Evolutionary conservation across 2,797 vertebrate genomes (phyloP).

Genomic region (Sebastes aleutianus): DNA sequence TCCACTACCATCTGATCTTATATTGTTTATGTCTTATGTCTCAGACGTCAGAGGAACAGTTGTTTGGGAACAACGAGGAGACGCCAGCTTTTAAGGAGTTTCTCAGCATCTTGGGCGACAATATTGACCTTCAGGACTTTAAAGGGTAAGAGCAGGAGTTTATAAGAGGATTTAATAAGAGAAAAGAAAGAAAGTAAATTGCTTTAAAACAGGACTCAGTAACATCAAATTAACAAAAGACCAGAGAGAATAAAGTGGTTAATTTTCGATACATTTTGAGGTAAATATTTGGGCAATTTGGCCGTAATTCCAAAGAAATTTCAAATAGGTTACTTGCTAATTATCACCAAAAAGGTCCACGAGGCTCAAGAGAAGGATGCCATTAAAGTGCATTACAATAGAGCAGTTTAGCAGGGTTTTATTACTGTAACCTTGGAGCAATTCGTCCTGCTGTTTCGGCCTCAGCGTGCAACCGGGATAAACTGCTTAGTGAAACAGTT

Average conservation of each 20-base stretch:
- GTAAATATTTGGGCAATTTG: fast-evolving
- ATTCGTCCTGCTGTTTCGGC: constrained; percentile 37
- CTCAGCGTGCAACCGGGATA: constrained; percentile 14
- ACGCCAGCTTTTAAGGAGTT: constrained; percentile 93
- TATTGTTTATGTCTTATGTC: background rate
- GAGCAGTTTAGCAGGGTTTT: constrained; percentile 16
- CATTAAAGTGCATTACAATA: background rate
- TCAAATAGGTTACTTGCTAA: too few species aligned
- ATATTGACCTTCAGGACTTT: constrained; percentile 93
- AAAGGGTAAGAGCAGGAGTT: constrained; percentile 84
- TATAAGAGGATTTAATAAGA: background rate
- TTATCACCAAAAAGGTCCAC: background rate
- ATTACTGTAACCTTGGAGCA: constrained; percentile 37
- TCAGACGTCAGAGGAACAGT: constrained; percentile 93
- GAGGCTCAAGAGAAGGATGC: background rate
- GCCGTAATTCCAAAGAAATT: too few species aligned
- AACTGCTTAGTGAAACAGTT: constrained; percentile 45
- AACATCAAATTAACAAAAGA: background rate
- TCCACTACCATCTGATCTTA: background rate
- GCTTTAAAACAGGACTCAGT: background rate
- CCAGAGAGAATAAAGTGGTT: background rate
- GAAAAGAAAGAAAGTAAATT: background rate
- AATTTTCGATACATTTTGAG: too few species aligned
- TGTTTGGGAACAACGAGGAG: constrained; percentile 96
- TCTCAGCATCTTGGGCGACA: constrained; percentile 89